phyloP scores from a whole-genome alignment of 23 tunicate genomes.

The Trididemnum clinides region DNA sequence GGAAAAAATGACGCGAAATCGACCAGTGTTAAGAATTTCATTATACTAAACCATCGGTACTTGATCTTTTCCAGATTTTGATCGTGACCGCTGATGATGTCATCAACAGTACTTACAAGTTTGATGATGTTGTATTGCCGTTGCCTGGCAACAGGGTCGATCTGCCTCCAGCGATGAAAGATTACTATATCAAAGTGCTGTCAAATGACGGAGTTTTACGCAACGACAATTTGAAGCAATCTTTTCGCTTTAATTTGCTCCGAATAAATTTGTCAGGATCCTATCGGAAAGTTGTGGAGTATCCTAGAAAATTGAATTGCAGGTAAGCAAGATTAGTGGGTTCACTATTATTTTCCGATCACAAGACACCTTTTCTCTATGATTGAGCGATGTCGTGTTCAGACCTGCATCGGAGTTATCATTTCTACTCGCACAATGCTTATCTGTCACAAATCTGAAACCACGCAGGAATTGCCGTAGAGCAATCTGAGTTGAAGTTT shows the following conservation, averaged over 20 bases:
- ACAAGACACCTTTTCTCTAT: no score
- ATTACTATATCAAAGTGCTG: conserved; percentile 25
- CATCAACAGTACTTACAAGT: neutral
- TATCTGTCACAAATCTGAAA: no score
- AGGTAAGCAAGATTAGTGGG: conserved; percentile 35
- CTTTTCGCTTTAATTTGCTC: conserved; percentile 57
- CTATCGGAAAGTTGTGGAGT: conserved; percentile 49
- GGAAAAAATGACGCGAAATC: no score
- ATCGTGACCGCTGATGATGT: conserved; percentile 51
- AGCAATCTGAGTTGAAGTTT: no score
- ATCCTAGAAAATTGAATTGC: conserved; percentile 38
- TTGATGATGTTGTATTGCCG: conserved; percentile 62
- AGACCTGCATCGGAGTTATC: no score
- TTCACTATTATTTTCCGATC: no score
- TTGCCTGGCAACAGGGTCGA: conserved; percentile 65
- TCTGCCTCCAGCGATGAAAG: conserved; percentile 47
- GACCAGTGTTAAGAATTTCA: no score
- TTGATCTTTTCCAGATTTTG: conserved; percentile 15
- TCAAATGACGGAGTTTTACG: neutral
- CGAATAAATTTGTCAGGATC: conserved; percentile 57
- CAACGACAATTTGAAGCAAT: neutral
- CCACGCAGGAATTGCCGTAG: no score
- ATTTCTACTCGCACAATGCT: no score
- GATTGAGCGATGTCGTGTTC: no score
- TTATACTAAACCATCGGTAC: no score